Conservation (phyloP, 2,113 vertebrate species). For the Naja naja region DNA sequence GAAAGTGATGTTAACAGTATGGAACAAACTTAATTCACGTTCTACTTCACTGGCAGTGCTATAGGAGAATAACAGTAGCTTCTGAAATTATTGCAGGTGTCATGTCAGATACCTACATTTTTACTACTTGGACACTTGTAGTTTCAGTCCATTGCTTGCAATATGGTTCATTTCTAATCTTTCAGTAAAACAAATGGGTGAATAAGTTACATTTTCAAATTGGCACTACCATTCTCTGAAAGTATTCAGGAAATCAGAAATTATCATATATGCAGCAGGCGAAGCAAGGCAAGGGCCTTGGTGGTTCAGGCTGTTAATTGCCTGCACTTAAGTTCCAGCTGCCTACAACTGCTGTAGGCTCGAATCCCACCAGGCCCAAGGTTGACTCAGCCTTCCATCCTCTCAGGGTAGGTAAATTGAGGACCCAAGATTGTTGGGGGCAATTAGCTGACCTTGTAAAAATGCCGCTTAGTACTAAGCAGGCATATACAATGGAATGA, state of each 20-base stretch:
- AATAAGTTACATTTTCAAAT: neutral
- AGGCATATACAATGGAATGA: no score
- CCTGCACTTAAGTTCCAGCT: no score
- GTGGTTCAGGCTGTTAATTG: no score
- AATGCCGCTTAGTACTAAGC: no score
- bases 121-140: neutral
- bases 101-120: neutral
- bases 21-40: neutral
- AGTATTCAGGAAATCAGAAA: neutral
- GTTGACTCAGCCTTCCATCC: no score
- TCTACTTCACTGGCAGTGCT: neutral
- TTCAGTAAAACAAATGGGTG: neutral
- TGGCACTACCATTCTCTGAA: neutral
- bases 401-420: no score
- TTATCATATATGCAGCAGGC: accelerated
- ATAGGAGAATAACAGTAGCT: neutral
- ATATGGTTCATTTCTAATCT: neutral
- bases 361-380: no score
- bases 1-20: neutral
- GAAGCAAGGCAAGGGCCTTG: no score
- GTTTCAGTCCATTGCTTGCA: neutral
- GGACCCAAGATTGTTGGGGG: no score
- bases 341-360: no score
- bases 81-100: neutral
- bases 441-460: no score